Evolutionary conservation across 2,888 invertebrate genomes (phyloP).

Genomic region (Gymnosoma rotundatum): DNA sequence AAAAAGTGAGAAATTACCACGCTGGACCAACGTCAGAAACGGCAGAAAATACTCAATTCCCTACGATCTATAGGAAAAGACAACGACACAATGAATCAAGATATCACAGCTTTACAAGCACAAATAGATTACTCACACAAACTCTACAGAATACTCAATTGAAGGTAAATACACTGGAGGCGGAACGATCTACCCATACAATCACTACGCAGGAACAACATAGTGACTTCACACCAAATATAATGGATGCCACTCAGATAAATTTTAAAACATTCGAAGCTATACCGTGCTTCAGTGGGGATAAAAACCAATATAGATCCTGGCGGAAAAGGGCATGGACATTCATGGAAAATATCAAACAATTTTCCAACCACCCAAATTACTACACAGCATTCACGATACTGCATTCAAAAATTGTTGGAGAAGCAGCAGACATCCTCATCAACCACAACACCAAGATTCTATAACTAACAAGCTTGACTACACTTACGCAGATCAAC

Average conservation of each 20-base stretch:
- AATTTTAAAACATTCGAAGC: slow-evolving; percentile 40
- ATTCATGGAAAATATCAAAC: slow-evolving; percentile 29
- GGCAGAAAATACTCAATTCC: too few species aligned
- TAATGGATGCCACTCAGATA: slow-evolving; percentile 9
- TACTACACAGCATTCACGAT: slow-evolving; percentile 7
- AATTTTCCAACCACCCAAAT: slow-evolving; percentile 23
- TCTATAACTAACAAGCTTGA: background rate
- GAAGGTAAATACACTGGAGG: background rate
- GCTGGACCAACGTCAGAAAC: too few species aligned
- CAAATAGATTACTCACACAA: background rate
- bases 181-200: background rate
- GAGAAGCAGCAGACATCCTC: too few species aligned
- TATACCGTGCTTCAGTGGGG: slow-evolving; percentile 28
- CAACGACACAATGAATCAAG: too few species aligned
- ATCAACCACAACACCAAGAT: too few species aligned
- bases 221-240: background rate
- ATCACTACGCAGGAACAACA: slow-evolving; percentile 1
- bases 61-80: too few species aligned
- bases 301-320: slow-evolving; percentile 40
- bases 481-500: slow-evolving; percentile 28
- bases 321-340: slow-evolving; percentile 38
- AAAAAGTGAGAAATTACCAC: too few species aligned
- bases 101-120: background rate
- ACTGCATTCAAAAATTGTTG: slow-evolving; percentile 8
- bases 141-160: background rate